Conservation (phyloP, 2,888 invertebrate species). For the Drosophila anomalata region DNA sequence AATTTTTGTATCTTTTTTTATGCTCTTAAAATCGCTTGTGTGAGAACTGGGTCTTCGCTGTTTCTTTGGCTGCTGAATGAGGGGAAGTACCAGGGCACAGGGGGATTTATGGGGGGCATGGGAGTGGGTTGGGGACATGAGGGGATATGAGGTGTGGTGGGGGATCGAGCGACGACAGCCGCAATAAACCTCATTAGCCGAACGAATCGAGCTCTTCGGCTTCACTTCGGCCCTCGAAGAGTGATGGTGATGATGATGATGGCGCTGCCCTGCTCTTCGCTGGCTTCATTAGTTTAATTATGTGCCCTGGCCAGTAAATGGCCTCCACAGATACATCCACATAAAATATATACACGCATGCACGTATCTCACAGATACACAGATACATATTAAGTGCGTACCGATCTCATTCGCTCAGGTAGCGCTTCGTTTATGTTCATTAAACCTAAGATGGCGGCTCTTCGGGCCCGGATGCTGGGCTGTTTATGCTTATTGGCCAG, state of each 20-base stretch:
- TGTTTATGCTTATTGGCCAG: conserved; percentile 80
- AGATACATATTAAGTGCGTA: conserved; percentile 29
- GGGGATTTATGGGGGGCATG: background rate
- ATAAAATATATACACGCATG: conserved; percentile 2
- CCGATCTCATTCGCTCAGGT: conserved; percentile 60
- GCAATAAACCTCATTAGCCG: conserved; percentile 75
- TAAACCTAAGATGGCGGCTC: conserved; percentile 76
- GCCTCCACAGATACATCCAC: conserved; percentile 9
- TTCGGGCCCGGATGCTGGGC: conserved; percentile 71
- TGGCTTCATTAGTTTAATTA: conserved; percentile 75
- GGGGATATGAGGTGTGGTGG: background rate
- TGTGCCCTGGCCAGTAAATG: conserved; percentile 12
- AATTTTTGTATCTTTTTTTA: conserved; percentile 59
- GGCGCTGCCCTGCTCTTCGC: conserved; percentile 30
- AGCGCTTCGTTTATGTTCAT: conserved; percentile 63
- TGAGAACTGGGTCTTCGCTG: conserved; percentile 76
- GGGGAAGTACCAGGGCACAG: conserved; percentile 1
- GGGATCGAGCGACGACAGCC: conserved; percentile 37
- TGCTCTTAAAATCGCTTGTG: conserved; percentile 68
- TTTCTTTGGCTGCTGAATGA: conserved; percentile 51
- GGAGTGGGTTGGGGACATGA: background rate
- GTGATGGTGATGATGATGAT: conserved; percentile 35
- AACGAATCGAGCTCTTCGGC: conserved; percentile 44
- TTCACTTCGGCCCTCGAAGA: conserved; percentile 39
- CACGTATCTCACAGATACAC: conserved; percentile 20